A percentile compares a stretch with the other conserved stretches of the same genome.
phyloP scores from a whole-genome alignment of 2,888 invertebrate species.

The Sminthurinus aureus region DNA sequence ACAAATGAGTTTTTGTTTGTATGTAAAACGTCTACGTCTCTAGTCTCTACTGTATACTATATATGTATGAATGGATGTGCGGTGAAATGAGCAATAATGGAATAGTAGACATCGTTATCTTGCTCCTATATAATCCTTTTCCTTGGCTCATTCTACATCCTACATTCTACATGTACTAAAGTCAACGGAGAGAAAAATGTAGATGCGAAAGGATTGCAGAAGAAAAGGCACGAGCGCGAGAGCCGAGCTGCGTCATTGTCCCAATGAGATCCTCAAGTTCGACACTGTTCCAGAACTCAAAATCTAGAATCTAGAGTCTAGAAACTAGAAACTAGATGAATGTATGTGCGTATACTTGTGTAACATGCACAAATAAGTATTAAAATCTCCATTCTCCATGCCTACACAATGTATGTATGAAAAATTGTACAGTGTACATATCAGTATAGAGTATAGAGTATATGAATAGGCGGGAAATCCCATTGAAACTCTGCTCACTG shows the following conservation, averaged over 20 bases:
- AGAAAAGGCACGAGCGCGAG: slow-evolving; percentile 14
- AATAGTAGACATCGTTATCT: neutral
- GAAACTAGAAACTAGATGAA: too few relatives aligned
- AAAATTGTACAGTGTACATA: too few relatives aligned
- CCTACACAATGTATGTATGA: neutral
- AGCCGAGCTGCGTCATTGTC: slow-evolving; percentile 30
- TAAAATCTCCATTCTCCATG: neutral
- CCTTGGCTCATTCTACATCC: slow-evolving; percentile 1
- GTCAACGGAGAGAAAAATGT: slow-evolving; percentile 15
- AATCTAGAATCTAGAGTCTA: too few relatives aligned
- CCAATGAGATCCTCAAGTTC: slow-evolving; percentile 33
- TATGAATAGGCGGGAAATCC: too few relatives aligned
- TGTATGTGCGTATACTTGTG: neutral
- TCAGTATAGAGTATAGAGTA: too few relatives aligned
- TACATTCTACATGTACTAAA: too few relatives aligned
- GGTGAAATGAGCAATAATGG: too few relatives aligned
- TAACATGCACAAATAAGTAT: neutral
- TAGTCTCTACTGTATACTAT: neutral
- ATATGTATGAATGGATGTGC: neutral
- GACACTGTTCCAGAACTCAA: slow-evolving; percentile 2
- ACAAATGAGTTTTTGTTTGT: too few relatives aligned
- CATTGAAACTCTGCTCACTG: too few relatives aligned
- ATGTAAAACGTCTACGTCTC: too few relatives aligned
- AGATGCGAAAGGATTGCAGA: neutral
- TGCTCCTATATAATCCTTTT: neutral